These are phyloP conservation scores for Agrotis segetum DNA, from an alignment of 2,888 invertebrate genomes.

Conservation along the genomic window DNA sequence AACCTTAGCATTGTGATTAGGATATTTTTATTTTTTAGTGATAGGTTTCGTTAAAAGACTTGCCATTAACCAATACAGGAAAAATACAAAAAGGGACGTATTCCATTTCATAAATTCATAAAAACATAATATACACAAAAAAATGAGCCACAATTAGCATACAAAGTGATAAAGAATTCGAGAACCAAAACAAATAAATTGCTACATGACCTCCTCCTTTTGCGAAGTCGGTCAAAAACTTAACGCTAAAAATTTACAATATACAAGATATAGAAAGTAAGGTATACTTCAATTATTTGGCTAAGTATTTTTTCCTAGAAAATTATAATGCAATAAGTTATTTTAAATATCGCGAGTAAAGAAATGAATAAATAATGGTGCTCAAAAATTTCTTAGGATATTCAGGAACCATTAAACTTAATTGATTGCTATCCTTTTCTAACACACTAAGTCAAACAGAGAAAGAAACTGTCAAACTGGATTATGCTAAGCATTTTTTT, in stretches of 20 bases:
- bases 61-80: too few relatives aligned
- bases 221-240: constrained; percentile 34
- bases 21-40: neutral
- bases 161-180: constrained; percentile 39
- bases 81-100: neutral
- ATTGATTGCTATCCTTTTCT: constrained; percentile 23
- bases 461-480: constrained; percentile 4
- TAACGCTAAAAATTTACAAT: constrained; percentile 51
- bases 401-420: neutral
- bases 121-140: constrained; percentile 10
- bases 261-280: constrained; percentile 53
- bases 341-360: constrained; percentile 5
- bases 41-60: neutral
- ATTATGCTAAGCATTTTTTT: neutral
- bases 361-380: neutral
- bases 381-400: neutral
- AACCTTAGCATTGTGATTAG: constrained; percentile 7
- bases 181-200: constrained; percentile 45
- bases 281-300: constrained; percentile 61
- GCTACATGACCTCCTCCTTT: constrained; percentile 27
- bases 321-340: constrained; percentile 47
- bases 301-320: constrained; percentile 44
- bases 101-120: constrained; percentile 9
- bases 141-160: neutral
- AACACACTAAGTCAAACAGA: neutral